Conservation (phyloP, 2,888 invertebrate species). For the Melieria omissa region DNA sequence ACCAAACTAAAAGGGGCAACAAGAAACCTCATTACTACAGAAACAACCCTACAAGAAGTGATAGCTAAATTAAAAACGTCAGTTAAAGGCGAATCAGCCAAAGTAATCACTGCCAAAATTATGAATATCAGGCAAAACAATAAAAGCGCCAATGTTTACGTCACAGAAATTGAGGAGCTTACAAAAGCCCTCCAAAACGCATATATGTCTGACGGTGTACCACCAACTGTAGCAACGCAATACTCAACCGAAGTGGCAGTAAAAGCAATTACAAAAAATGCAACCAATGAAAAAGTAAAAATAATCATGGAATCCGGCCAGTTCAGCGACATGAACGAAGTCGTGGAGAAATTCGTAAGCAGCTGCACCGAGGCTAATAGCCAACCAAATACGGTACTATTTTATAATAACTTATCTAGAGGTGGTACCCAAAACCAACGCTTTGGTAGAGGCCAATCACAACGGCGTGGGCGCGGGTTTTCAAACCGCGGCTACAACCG, state of each 20-base stretch:
- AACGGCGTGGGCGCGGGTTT: not conserved
- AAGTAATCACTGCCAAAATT: not conserved
- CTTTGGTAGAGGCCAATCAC: not conserved
- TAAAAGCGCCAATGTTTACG: not conserved
- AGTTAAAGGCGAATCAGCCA: not conserved
- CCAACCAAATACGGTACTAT: not conserved
- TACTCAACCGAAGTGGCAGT: not conserved
- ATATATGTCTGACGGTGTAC: conserved; percentile 1
- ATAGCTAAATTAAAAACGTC: too few species aligned
- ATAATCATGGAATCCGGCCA: not conserved
- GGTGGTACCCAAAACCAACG: not conserved
- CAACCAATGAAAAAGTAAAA: not conserved
- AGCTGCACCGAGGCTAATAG: conserved; percentile 1
- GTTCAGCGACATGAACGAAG: conserved; percentile 13
- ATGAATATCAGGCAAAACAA: not conserved
- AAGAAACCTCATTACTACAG: too few species aligned
- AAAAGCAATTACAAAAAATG: not conserved
- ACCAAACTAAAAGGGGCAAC: too few species aligned
- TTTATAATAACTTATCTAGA: not conserved
- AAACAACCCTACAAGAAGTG: too few species aligned
- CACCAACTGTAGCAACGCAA: not conserved
- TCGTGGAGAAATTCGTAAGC: conserved; percentile 2
- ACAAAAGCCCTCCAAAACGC: not conserved
- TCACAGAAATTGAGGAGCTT: not conserved
- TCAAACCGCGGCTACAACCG: too few species aligned